phyloP scores from a whole-genome alignment of 2,797 vertebrate genomes.

The Enteromius anoplus region DNA sequence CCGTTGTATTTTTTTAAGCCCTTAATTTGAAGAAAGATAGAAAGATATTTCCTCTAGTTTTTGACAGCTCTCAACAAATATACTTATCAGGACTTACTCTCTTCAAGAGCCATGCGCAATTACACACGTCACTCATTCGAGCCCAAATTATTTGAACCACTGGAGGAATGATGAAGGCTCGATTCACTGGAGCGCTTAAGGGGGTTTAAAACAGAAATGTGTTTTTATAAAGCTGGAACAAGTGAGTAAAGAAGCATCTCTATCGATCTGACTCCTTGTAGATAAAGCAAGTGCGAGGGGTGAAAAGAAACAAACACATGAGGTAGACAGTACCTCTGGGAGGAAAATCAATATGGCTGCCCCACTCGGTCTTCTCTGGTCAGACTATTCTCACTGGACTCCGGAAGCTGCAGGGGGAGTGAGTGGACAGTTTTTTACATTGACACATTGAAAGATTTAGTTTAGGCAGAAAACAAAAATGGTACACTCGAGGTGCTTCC shows the following conservation, averaged over 20 bases:
- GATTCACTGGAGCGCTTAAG: slow-evolving; percentile 74
- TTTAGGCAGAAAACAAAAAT: not conserved
- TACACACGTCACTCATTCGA: slow-evolving; percentile 82
- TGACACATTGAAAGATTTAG: slow-evolving; percentile 62
- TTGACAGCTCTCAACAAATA: slow-evolving; percentile 69
- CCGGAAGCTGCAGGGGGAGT: slow-evolving; percentile 60
- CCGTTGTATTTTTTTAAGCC: not conserved
- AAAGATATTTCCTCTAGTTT: slow-evolving; percentile 61
- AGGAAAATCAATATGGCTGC: slow-evolving; percentile 77
- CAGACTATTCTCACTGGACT: slow-evolving; percentile 74
- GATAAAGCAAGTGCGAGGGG: slow-evolving; percentile 77
- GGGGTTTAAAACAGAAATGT: slow-evolving; percentile 71
- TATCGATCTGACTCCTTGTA: slow-evolving; percentile 78
- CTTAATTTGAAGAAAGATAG: not conserved
- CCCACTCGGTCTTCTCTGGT: slow-evolving; percentile 74
- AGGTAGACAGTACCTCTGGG: slow-evolving; percentile 70
- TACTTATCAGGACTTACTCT: slow-evolving; percentile 70
- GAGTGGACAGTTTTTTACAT: slow-evolving; percentile 62
- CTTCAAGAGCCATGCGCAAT: slow-evolving; percentile 72
- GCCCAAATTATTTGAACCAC: slow-evolving; percentile 74
- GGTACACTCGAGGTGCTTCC: no score
- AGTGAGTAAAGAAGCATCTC: slow-evolving; percentile 73
- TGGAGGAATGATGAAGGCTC: slow-evolving; percentile 73
- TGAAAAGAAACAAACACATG: slow-evolving; percentile 80
- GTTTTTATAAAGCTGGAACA: slow-evolving; percentile 77